Base-by-base conservation (phyloP, 2,113 vertebrate species). In the Crotalus tigris region DNA sequence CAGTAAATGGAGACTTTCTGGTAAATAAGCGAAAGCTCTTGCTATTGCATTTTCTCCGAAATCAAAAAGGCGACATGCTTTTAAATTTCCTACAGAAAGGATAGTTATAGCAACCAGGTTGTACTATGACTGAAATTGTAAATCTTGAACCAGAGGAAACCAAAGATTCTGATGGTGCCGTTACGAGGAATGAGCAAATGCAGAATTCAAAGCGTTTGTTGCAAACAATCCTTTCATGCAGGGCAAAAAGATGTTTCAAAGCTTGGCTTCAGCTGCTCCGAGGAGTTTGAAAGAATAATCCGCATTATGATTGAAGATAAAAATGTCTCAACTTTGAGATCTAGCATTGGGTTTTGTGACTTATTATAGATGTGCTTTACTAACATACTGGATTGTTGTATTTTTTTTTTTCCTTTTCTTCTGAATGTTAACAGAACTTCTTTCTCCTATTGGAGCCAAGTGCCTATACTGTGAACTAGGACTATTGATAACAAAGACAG, bases 211-310 rank as follows among this genome's bases (percentile, higher is more conserved):
- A 92, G 46, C 1, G 1, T 90, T 93, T 69, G n/a, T 61, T 85
- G 8, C 92, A 86, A 44, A 33, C 87, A 64, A 54, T 87, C n/a
- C 69, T 92, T 93, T 92, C 93, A 87, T 92, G n/a, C 33, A 59
- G 24, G 92, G 69, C 55, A 87, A 90, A 92, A 44, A 46, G 87
- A 29, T 8, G 12, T 93, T 93, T 92, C 87, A 92, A 93, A 92
- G 75, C 69, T 93, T 92, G 44, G 17, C 26, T 90, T 93, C 58
- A 85, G 24, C 58, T 29, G 57, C 51, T 86, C 57, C 23, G 54
- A 90, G 57, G 58, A 94, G 92, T 6, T 93, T n/a, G 93, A 75
- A 93, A 93, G 55, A 89, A 85, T 24, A 90, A 55, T 81, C 51
- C 54, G 39, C 26, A 39, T 49, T 58, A 86, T 19, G 54, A 55